These are phyloP conservation scores for Archilochus colubris DNA, from an alignment of 2,113 vertebrate genomes.

Conservation along the genomic window DNA sequence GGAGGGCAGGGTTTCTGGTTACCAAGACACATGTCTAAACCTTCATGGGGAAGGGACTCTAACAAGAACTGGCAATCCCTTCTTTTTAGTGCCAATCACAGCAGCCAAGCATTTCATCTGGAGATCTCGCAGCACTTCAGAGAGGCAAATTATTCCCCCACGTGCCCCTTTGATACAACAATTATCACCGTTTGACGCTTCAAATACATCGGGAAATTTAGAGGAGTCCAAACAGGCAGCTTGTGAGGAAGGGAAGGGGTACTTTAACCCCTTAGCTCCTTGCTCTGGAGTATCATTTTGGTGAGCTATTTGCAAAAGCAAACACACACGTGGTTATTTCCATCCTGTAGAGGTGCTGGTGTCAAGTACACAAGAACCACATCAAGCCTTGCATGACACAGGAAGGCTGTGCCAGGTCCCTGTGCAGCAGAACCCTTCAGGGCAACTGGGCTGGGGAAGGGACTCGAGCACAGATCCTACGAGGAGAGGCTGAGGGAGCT, in stretches of 20 bases:
- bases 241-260: neutral
- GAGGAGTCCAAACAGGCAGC: neutral
- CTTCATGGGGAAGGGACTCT: neutral
- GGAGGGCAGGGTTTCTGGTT: neutral
- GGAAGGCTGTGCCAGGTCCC: neutral
- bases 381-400: neutral
- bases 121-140: slow-evolving; percentile 29
- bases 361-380: fast-evolving
- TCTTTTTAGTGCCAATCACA: slow-evolving; percentile 50
- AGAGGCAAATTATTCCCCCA: slow-evolving; percentile 36
- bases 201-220: neutral
- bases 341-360: neutral
- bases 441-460: neutral
- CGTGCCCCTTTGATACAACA: slow-evolving; percentile 22
- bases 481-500: too few species aligned
- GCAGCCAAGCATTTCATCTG: neutral
- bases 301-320: neutral
- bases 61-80: slow-evolving; percentile 10
- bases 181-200: slow-evolving; percentile 46
- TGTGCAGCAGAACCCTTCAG: neutral
- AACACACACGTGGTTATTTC: neutral
- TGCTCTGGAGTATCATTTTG: neutral
- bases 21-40: neutral
- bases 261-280: neutral
- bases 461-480: neutral